Percentiles rank a stretch among this genome's conserved stretches.
phyloP scores from a whole-genome alignment of 2,113 vertebrate genomes.

The Trematomus loennbergii region DNA sequence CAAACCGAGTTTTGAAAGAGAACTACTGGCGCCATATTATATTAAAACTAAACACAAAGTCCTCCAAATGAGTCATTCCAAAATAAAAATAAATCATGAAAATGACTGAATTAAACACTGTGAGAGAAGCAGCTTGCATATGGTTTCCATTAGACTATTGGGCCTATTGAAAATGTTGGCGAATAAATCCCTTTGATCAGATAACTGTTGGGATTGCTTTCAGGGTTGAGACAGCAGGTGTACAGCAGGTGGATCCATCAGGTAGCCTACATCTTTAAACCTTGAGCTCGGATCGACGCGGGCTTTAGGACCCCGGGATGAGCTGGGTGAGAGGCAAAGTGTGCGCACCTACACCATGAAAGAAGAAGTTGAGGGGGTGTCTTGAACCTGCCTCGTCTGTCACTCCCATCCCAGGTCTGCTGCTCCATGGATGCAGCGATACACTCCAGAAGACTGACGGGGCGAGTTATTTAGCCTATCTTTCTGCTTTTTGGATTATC shows the following conservation, averaged over 20 bases:
- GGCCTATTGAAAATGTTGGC: background rate
- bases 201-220: background rate
- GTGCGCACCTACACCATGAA: constrained; percentile 37
- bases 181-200: background rate
- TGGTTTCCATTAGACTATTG: background rate
- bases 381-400: constrained; percentile 30
- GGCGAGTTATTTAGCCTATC: background rate
- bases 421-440: constrained; percentile 30
- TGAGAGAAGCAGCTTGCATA: background rate
- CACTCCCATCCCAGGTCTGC: constrained; percentile 17
- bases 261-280: background rate
- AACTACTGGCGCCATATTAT: background rate
- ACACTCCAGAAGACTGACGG: background rate
- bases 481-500: background rate
- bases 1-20: background rate
- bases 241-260: constrained; percentile 33
- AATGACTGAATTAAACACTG: background rate
- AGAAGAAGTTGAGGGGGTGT: constrained; percentile 33
- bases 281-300: background rate
- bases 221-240: constrained; percentile 8
- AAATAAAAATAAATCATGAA: background rate
- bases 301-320: constrained; percentile 71
- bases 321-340: constrained; percentile 25
- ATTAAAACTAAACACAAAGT: background rate
- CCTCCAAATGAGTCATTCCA: background rate